Percentiles rank a stretch among this genome's conserved stretches.
These are phyloP conservation scores for Platygyra sinensis DNA, from an alignment of 64 coral and sea anemone species.

Conservation along the genomic window DNA sequence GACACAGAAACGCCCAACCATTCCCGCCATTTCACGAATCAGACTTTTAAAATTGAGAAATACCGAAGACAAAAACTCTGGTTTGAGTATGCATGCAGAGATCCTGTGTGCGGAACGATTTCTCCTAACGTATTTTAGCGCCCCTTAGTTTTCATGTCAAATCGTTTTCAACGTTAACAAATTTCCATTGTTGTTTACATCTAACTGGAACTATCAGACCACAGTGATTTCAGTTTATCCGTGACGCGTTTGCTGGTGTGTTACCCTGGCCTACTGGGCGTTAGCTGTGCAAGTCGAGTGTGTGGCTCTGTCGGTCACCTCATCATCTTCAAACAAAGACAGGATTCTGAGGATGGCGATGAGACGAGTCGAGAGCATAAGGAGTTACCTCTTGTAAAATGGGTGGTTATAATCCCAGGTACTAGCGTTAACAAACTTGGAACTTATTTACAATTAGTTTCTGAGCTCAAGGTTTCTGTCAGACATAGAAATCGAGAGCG, in stretches of 20 bases:
- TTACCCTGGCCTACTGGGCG: background rate
- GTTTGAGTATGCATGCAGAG: too few species aligned
- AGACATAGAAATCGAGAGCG: too few species aligned
- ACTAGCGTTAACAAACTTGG: background rate
- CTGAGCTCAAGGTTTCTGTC: too few species aligned
- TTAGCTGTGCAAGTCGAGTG: background rate
- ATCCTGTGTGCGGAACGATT: too few species aligned
- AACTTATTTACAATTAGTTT: too few species aligned
- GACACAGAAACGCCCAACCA: too few species aligned
- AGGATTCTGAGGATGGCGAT: background rate
- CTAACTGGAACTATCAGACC: background rate
- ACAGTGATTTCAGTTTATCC: background rate
- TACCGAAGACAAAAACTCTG: too few species aligned
- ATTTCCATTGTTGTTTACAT: background rate
- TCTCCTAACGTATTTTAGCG: too few species aligned
- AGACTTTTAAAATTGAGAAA: too few species aligned
- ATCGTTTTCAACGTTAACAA: too few species aligned
- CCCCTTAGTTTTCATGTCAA: too few species aligned
- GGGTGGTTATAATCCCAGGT: slow-evolving; percentile 24
- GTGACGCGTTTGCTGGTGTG: background rate
- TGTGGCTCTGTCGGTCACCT: slow-evolving; percentile 10
- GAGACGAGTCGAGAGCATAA: background rate
- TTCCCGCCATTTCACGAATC: too few species aligned
- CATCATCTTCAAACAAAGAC: slow-evolving; percentile 15
- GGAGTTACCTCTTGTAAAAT: background rate